A percentile compares a stretch with the other conserved stretches of the same genome.
Evolutionary conservation across 2,797 vertebrate species (phyloP).

Genomic region (Novumbra hubbsi): DNA sequence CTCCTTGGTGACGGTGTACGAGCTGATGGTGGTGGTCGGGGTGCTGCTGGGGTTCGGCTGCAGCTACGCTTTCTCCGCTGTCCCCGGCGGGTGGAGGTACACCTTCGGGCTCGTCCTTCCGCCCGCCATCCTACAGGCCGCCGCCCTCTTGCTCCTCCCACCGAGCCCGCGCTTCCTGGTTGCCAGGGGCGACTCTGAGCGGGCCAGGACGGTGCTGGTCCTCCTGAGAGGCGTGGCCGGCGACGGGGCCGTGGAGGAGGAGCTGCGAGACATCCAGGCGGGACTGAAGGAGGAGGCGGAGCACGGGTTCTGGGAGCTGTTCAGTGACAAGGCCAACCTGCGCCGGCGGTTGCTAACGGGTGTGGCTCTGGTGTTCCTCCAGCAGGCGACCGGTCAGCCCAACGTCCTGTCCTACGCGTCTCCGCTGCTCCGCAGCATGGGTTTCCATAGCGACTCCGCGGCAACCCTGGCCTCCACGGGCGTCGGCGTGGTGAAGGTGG

Average conservation of each 20-base stretch:
- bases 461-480: constrained; percentile 92
- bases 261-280: constrained; percentile 83
- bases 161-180: constrained; percentile 91
- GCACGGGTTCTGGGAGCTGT: constrained; percentile 84
- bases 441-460: constrained; percentile 89
- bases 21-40: constrained; percentile 90
- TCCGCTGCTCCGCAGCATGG: constrained; percentile 88
- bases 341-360: constrained; percentile 86
- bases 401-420: constrained; percentile 94
- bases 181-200: constrained; percentile 78
- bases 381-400: constrained; percentile 92
- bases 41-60: constrained; percentile 91
- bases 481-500: constrained; percentile 89
- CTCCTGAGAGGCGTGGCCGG: constrained; percentile 70
- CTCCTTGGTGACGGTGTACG: constrained; percentile 88
- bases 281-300: constrained; percentile 87
- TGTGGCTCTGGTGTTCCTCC: constrained; percentile 84
- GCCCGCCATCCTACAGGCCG: constrained; percentile 81
- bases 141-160: constrained; percentile 85
- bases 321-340: constrained; percentile 87
- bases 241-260: constrained; percentile 68
- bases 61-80: constrained; percentile 82
- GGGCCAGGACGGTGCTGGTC: constrained; percentile 79
- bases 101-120: constrained; percentile 88
- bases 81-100: constrained; percentile 85